phyloP scores from a whole-genome alignment of 2,888 invertebrate genomes.

The Pristionchus maxplancki region DNA sequence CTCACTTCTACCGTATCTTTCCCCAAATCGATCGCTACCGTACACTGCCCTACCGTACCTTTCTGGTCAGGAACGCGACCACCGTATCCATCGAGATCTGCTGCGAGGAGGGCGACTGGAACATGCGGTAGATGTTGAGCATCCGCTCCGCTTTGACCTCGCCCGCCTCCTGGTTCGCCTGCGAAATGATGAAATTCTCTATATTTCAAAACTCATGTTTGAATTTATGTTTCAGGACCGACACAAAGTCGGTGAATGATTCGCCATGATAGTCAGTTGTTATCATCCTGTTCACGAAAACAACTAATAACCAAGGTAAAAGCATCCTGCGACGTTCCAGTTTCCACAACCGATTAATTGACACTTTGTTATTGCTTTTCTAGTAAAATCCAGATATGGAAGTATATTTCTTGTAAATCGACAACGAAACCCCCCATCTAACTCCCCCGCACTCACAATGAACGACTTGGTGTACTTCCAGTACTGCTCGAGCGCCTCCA shows the following conservation, averaged over 20 bases:
- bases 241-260: not conserved
- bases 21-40: not conserved
- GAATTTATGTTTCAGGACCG: not conserved
- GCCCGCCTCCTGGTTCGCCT: slow-evolving; percentile 63
- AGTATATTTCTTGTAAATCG: too few relatives aligned
- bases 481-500: slow-evolving; percentile 73
- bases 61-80: slow-evolving; percentile 70
- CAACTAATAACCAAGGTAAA: too few relatives aligned
- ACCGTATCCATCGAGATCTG: slow-evolving; percentile 70
- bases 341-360: too few relatives aligned
- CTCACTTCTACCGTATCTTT: not conserved
- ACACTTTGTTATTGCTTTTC: too few relatives aligned
- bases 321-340: too few relatives aligned
- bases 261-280: too few relatives aligned
- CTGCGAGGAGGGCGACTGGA: slow-evolving; percentile 65
- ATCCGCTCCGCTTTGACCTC: slow-evolving; percentile 70
- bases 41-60: slow-evolving; percentile 57
- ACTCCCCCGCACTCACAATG: slow-evolving; percentile 60
- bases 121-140: slow-evolving; percentile 70
- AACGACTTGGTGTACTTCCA: slow-evolving; percentile 73
- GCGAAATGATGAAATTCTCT: slow-evolving; percentile 30
- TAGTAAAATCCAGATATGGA: too few relatives aligned
- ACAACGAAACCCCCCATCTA: too few relatives aligned
- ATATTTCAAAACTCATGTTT: not conserved
- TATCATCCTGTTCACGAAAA: too few relatives aligned